Base-by-base conservation (phyloP, 1,140 invertebrate genomes). In the Drosophila setifemur region DNA sequence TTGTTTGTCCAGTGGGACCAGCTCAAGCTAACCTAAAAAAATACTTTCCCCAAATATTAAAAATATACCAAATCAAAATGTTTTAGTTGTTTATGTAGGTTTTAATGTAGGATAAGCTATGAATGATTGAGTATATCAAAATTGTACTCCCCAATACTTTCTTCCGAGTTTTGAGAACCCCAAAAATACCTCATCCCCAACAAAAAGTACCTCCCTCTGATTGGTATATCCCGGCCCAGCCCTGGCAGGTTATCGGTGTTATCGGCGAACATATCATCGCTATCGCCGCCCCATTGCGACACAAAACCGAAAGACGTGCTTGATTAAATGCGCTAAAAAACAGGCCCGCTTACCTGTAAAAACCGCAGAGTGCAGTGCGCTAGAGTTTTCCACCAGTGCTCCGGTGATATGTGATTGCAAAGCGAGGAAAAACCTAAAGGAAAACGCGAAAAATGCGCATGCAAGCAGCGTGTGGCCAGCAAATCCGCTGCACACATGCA, bases 401-500 rank as follows among this genome's bases (percentile, higher is more conserved):
- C 0, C 18, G 12, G 1, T 8, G 6, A 4, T 14, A 12, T 42
- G 39, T 16, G 11, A 26, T 40, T 2, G 8, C 47, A 12, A 11
- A 12, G 9, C 11, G 1, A 6, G 11, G 31, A 11, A 39, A 43
- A 42, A 29, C 4, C 6, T 1, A 19, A 0, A 2, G 21, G 26
- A 35, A 14, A 8, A 12, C 14, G 54, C 28, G 19, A 28, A 71
- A 73, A 83, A 79, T 85, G 81, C 29, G 23, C 42, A 71, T 71
- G 42, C 19, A 76, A 68, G 55, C 55, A 71, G 69, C 77, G 77
- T 81, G 77, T 81, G 79, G 70, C 55, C 79, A 78, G 70, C 79
- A 43, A 63, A 31, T 49, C 26, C 50, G 78, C 79, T 55, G 73
- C 50, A 44, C 47, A 31, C 26, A 54, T 64, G 44, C 45, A 48